These are phyloP conservation scores for Baccha elongata DNA, from an alignment of 2,888 invertebrate species.

Conservation along the genomic window DNA sequence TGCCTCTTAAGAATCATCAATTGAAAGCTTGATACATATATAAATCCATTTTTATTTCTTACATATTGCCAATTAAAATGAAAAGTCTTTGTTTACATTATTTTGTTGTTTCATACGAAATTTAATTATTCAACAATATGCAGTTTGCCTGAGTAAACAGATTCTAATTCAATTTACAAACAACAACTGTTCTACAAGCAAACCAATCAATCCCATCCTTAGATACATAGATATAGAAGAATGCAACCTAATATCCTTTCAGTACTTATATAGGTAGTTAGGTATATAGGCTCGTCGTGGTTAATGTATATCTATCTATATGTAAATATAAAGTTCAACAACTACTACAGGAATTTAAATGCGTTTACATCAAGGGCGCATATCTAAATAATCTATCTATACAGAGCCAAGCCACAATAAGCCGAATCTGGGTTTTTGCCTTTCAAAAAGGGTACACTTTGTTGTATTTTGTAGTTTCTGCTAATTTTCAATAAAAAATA, in stretches of 20 bases:
- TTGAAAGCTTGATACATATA: not conserved
- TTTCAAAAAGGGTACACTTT: not conserved
- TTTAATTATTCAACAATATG: constrained; percentile 9
- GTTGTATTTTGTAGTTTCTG: constrained; percentile 3
- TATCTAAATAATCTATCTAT: constrained; percentile 4
- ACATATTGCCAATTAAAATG: not conserved
- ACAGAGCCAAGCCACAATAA: not conserved
- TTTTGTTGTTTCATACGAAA: not conserved
- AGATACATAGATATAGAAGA: not conserved
- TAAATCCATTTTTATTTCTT: not conserved
- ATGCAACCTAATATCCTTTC: constrained; percentile 9
- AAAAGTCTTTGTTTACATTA: not conserved
- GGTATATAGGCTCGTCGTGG: too few species aligned
- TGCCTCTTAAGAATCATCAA: not conserved
- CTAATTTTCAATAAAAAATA: constrained; percentile 58
- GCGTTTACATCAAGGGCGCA: not conserved
- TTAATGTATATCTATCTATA: too few species aligned
- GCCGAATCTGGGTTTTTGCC: not conserved
- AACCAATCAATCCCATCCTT: constrained; percentile 7
- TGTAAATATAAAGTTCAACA: not conserved
- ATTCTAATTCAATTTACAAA: constrained; percentile 16
- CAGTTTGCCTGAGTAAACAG: constrained; percentile 2
- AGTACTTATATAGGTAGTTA: not conserved
- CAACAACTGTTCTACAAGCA: constrained; percentile 3
- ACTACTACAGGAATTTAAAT: constrained; percentile 4